These are phyloP conservation scores for Tachycineta bicolor DNA, from an alignment of 2,113 vertebrate genomes.

Conservation along the genomic window DNA sequence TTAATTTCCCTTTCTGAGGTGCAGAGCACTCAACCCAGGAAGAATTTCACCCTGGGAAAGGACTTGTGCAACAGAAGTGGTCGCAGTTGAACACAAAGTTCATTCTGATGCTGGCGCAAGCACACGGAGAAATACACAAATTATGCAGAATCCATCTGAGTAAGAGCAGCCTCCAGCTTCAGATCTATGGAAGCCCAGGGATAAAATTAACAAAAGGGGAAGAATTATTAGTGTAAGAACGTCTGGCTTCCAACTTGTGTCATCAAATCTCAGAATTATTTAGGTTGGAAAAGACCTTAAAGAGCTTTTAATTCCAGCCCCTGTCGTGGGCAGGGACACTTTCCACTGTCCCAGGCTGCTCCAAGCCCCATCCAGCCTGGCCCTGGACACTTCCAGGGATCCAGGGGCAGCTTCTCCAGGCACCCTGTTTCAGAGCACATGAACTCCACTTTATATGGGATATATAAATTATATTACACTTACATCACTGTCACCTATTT, in stretches of 20 bases:
- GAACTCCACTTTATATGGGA: fast-evolving
- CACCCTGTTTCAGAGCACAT: fast-evolving
- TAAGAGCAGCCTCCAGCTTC: neutral
- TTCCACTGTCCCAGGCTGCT: fast-evolving
- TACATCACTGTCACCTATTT: neutral
- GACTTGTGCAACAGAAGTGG: neutral
- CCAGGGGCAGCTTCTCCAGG: neutral
- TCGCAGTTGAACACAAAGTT: neutral
- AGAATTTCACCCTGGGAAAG: neutral
- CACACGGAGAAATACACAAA: neutral
- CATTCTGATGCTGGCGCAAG: fast-evolving
- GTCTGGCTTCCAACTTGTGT: neutral
- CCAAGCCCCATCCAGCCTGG: fast-evolving
- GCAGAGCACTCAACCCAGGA: neutral
- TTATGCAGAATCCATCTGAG: neutral
- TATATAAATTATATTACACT: neutral
- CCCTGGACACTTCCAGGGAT: neutral
- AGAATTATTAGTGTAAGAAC: neutral
- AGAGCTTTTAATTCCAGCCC: neutral
- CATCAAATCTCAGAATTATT: neutral
- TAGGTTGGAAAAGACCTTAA: too few species aligned
- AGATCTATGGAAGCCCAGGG: fast-evolving
- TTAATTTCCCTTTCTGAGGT: neutral
- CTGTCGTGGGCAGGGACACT: neutral
- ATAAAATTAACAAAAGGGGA: neutral